phyloP scores from a whole-genome alignment of 1,140 invertebrate genomes.

The Campodea augens region DNA sequence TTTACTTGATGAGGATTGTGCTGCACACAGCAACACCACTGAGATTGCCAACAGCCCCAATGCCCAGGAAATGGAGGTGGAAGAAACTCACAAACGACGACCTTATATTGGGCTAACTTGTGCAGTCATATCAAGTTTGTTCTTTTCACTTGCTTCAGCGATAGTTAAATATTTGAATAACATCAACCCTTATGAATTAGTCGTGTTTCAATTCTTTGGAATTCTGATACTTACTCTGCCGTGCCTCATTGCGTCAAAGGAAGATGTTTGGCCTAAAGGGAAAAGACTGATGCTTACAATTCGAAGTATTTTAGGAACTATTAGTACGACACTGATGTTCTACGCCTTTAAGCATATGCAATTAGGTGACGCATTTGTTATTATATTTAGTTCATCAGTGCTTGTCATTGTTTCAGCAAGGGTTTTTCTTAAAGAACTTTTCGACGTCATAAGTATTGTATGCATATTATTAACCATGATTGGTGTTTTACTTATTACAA shows the following conservation, averaged over 20 bases:
- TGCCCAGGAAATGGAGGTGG: too few species aligned
- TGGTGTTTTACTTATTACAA: conserved; percentile 66
- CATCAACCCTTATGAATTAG: conserved; percentile 66
- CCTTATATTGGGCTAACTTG: conserved; percentile 56
- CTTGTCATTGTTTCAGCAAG: conserved; percentile 80
- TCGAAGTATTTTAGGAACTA: conserved; percentile 64
- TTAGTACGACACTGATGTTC: conserved; percentile 67
- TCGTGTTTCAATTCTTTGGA: conserved; percentile 60
- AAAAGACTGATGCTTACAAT: conserved; percentile 34
- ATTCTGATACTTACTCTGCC: conserved; percentile 64
- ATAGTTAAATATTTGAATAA: conserved; percentile 68
- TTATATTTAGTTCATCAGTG: conserved; percentile 76
- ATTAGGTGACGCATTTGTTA: conserved; percentile 70
- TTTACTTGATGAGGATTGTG: too few species aligned
- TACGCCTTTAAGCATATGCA: conserved; percentile 79
- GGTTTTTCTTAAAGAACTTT: conserved; percentile 74
- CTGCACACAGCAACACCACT: too few species aligned
- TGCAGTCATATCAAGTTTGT: conserved; percentile 61
- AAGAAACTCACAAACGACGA: too few species aligned
- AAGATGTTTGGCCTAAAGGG: conserved; percentile 34
- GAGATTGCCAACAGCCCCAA: too few species aligned
- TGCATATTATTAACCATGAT: conserved; percentile 63
- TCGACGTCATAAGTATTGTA: conserved; percentile 61
- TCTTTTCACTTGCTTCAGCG: conserved; percentile 71
- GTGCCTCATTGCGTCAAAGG: conserved; percentile 52